phyloP scores from a whole-genome alignment of 2,113 vertebrate genomes.

The Anarrhichthys ocellatus region DNA sequence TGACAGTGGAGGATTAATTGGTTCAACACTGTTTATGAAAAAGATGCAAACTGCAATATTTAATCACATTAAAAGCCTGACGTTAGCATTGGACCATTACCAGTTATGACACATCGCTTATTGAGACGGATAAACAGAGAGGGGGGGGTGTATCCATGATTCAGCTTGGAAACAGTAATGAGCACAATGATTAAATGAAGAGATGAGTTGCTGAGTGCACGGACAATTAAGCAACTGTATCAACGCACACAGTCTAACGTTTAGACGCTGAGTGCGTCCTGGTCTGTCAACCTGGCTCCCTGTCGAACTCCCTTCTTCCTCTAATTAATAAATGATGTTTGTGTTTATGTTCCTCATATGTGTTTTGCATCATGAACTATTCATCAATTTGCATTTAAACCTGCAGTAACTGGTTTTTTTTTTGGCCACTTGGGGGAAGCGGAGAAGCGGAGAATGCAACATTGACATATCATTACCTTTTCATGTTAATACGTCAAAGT shows the following conservation, averaged over 20 bases:
- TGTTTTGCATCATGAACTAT: not conserved
- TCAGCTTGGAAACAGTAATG: slow-evolving; percentile 25
- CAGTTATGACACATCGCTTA: slow-evolving; percentile 30
- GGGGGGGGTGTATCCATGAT: slow-evolving; percentile 23
- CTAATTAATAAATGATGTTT: not conserved
- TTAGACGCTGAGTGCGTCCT: not conserved
- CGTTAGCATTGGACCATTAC: slow-evolving; percentile 5
- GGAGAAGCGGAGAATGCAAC: not conserved
- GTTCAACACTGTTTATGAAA: slow-evolving; percentile 22
- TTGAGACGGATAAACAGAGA: slow-evolving; percentile 29
- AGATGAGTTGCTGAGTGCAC: slow-evolving; percentile 8
- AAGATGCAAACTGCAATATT: slow-evolving; percentile 45
- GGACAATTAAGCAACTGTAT: slow-evolving; percentile 19
- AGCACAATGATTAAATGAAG: slow-evolving; percentile 41
- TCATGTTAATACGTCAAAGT: not conserved
- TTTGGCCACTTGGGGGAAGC: not conserved
- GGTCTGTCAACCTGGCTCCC: not conserved
- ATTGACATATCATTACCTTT: not conserved
- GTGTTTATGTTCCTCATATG: not conserved
- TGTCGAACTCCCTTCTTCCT: not conserved
- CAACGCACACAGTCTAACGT: not conserved
- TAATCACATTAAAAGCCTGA: slow-evolving; percentile 61
- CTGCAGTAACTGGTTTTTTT: not conserved
- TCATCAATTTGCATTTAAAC: not conserved
- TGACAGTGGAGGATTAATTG: slow-evolving; percentile 49